Conservation (phyloP, 2,113 vertebrate species). For the Alectura lathami region DNA sequence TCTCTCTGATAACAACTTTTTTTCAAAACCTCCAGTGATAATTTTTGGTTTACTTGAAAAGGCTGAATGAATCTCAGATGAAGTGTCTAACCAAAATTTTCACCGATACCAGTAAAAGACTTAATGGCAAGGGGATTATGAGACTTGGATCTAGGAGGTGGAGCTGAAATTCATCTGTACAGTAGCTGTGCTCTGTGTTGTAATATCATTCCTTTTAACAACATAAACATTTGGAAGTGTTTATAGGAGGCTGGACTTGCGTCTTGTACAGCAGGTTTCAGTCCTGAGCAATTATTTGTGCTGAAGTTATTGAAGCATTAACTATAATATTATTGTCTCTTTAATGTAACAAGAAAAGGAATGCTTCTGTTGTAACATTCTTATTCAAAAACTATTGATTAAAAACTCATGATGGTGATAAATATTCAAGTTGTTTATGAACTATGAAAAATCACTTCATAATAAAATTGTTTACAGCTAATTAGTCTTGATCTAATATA, state of each 20-base stretch:
- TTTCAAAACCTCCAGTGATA: background rate
- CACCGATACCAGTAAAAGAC: background rate
- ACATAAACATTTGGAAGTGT: background rate
- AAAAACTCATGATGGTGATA: background rate
- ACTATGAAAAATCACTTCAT: background rate
- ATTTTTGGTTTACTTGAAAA: background rate
- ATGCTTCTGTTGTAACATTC: background rate
- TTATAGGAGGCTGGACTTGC: background rate
- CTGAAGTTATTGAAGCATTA: background rate
- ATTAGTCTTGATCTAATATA: background rate
- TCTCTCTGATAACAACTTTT: background rate
- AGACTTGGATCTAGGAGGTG: background rate
- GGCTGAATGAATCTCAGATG: background rate
- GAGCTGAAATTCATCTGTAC: background rate
- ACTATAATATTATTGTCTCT: background rate
- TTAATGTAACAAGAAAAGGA: background rate
- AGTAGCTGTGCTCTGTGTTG: background rate
- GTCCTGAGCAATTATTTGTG: background rate
- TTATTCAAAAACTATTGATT: background rate
- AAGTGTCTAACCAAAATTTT: background rate
- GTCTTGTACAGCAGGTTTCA: background rate
- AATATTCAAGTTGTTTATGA: background rate
- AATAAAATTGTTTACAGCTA: background rate
- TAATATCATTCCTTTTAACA: background rate
- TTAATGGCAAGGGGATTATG: fast-evolving